Base-by-base conservation (phyloP, 1,140 invertebrate genomes). In the Drosophila burlai region DNA sequence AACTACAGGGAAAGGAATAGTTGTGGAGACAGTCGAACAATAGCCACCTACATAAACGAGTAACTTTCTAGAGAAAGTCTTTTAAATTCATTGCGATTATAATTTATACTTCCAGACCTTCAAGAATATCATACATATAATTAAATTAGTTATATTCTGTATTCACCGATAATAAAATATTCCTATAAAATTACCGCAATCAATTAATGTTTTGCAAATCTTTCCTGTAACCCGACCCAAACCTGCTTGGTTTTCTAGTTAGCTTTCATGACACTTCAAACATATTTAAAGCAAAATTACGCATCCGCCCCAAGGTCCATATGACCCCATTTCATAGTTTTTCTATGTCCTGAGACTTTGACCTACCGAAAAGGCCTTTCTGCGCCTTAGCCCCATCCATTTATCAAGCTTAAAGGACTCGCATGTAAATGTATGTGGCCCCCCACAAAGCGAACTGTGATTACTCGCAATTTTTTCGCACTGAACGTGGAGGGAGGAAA, bases 361-460 rank as follows among this genome's bases (percentile, higher is more conserved):
- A 46, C 36, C 46, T 42, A 43, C 46, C 61, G 21, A 54, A 40
- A 38, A 16, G 26, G 34, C 13, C 31, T 38, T 40, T 42, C 58
- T 36, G 16, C 47, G 42, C 15, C 45, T 52, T 72, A 43, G 69
- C 74, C 67, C 66, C 61, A 71, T 67, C 85, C 85, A 90, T 90
- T 90, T 80, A 90, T 90, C 85, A 90, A 49, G 85, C 85, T 90
- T 90, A 90, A 85, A 77, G 62, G 85, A 90, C 85, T 85, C 81
- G 66, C 36, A 76, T 69, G 81, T 72, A 76, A 90, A 84, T 81
- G 78, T 82, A 68, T 76, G 71, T 57, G 81, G 40, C 54, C 71
- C 38, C 66, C 71, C 71, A 29, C 55, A 38, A 61, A 45, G 77
- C 62, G 61, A 52, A 54, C 77, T 72, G 73, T 81, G 64, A 89